Evolutionary conservation across 1,140 invertebrate species (phyloP).

Genomic region (Habropoda laboriosa): DNA sequence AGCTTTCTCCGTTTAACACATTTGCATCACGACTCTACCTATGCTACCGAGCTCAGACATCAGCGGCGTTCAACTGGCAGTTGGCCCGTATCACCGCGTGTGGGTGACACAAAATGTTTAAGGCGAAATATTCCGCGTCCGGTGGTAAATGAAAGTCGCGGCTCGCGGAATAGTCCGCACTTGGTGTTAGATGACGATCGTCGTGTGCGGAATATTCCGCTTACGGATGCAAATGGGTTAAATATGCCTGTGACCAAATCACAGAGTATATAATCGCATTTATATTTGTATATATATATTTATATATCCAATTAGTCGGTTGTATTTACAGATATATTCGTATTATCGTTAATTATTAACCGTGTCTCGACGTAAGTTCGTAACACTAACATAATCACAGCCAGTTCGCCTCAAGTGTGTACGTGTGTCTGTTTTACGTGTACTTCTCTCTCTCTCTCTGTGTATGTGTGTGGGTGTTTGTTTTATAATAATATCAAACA

Average conservation of each 20-base stretch:
- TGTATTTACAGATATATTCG: conserved; percentile 57
- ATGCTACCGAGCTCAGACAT: no score
- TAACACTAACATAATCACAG: conserved; percentile 78
- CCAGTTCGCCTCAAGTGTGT: conserved; percentile 71
- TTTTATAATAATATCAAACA: conserved; percentile 68
- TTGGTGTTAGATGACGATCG: no score
- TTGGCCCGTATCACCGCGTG: no score
- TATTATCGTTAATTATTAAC: conserved; percentile 53
- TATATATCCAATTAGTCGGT: conserved; percentile 37
- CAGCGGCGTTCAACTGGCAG: no score
- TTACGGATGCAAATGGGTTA: no score
- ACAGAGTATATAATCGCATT: conserved; percentile 62
- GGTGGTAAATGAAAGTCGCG: no score
- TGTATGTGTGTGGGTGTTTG: neutral
- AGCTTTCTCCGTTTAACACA: no score
- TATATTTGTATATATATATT: conserved; percentile 46
- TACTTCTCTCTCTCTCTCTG: neutral
- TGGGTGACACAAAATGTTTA: no score
- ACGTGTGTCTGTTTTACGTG: neutral
- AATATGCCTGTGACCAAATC: conserved; percentile 53
- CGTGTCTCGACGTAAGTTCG: conserved; percentile 53
- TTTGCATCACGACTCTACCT: no score
- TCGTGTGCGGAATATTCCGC: no score
- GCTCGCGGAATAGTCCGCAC: no score
- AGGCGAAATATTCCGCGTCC: no score